Conservation (phyloP, 2,888 invertebrate genomes). For the Leptinotarsa peninsularis region DNA sequence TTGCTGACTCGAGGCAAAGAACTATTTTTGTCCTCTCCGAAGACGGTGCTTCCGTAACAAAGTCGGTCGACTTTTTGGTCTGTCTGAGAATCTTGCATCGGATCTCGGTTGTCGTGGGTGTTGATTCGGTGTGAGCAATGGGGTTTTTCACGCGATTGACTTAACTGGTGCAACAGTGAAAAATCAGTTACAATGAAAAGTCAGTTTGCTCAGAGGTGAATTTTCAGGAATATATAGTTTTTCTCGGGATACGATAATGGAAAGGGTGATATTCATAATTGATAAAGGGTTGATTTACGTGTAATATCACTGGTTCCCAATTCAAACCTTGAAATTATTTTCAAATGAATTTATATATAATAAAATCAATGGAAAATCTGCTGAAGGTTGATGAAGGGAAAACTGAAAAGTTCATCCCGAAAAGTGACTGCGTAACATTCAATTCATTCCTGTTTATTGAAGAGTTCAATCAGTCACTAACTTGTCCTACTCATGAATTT, state of each 20-base stretch:
- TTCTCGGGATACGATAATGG: neutral
- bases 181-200: neutral
- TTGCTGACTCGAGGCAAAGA: constrained; percentile 23
- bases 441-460: no score
- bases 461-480: no score
- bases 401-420: no score
- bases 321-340: no score
- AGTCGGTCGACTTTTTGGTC: constrained; percentile 15
- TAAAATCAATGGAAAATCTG: no score
- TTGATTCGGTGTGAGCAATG: neutral
- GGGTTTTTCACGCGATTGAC: neutral
- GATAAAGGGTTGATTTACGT: no score
- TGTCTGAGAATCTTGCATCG: constrained; percentile 17
- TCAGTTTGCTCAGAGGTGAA: neutral
- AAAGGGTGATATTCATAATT: neutral
- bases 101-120: neutral
- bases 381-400: no score
- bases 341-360: no score
- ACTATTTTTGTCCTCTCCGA: constrained; percentile 25
- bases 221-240: neutral
- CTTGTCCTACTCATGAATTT: no score
- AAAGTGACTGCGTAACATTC: no score
- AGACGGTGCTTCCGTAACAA: constrained; percentile 6
- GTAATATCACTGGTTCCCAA: no score
- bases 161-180: neutral